phyloP scores from a whole-genome alignment of 2,113 vertebrate species.

The Eptesicus fuscus region DNA sequence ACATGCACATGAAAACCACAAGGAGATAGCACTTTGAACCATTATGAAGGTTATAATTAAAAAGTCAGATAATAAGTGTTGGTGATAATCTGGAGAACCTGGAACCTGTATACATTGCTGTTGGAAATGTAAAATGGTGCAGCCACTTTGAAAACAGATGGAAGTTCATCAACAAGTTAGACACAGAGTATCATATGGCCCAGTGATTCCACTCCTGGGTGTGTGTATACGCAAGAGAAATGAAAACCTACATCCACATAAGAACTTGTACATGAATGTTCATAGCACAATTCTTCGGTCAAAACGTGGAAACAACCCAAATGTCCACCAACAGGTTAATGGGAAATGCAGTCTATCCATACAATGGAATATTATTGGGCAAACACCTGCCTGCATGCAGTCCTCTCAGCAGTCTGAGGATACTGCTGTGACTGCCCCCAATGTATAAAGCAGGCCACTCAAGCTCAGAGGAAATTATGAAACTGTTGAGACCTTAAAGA shows the following conservation, averaged over 20 bases:
- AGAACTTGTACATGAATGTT: neutral
- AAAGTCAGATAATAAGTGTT: neutral
- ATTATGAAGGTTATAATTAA: neutral
- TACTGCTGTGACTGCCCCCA: accelerated
- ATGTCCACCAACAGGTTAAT: neutral
- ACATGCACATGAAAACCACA: neutral
- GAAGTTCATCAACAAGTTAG: neutral
- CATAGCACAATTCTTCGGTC: accelerated
- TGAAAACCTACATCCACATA: neutral
- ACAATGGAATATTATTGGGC: accelerated
- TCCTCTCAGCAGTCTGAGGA: neutral
- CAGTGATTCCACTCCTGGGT: neutral
- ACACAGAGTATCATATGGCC: neutral
- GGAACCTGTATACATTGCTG: accelerated
- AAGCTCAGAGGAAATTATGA: neutral
- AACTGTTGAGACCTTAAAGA: neutral
- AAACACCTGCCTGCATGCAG: accelerated
- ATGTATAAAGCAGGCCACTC: neutral
- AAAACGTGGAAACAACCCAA: neutral
- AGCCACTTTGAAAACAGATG: neutral
- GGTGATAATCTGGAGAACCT: neutral
- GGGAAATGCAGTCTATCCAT: neutral
- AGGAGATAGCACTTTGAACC: neutral
- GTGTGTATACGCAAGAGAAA: neutral
- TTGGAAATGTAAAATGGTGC: neutral